Base-by-base conservation (phyloP, 2,888 invertebrate species). In the Euproctis similis region DNA sequence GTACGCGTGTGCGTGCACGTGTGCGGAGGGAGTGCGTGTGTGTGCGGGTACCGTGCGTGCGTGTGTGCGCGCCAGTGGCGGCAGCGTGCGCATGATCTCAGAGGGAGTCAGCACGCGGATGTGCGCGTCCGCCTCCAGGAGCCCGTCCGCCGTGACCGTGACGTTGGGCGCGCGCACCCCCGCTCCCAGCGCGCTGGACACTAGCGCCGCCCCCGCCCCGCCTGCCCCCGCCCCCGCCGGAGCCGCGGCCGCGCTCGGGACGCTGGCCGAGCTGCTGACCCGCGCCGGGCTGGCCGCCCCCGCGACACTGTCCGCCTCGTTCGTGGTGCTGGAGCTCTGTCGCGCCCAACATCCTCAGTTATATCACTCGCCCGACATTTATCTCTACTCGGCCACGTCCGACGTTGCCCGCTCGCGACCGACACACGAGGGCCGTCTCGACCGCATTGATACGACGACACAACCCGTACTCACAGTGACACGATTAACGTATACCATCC, bases 71-170 rank as follows among this genome's bases (percentile, higher is more conserved):
- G 90, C 90, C 81, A 93, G 89, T 80, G 92, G 92, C 76, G 94
- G 93, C 86, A 93, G 89, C 73, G 93, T 93, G 88, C 92, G 91
- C 93, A 93, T 93, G 81, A 94, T 93, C 89, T 94, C 93, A 60
- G 92, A 92, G 65, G 94, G 93, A 65, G 94, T 94, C 77, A 94
- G 89, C 85, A 93, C 93, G 78, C 93, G 90, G 81, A 93, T 93
- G 86, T 92, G 93, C 84, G 92, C 92, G 86, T 93, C 93, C 53
- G 84, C 81, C 75, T 81, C 77, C 70, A 84, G 80, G 69, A 81
- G 74, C 69, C 86, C 86, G 71, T 81, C 84, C 55, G 89, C 88
- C 81, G 88, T 89, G 53, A 89, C 89, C 59, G 89, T 89, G 38
- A 89, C 89, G 80, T 89, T 89, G 60, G 89, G 89, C 62, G 89